Evolutionary conservation across 2,797 vertebrate genomes (phyloP).

Genomic region (Ctenopoma multispine): DNA sequence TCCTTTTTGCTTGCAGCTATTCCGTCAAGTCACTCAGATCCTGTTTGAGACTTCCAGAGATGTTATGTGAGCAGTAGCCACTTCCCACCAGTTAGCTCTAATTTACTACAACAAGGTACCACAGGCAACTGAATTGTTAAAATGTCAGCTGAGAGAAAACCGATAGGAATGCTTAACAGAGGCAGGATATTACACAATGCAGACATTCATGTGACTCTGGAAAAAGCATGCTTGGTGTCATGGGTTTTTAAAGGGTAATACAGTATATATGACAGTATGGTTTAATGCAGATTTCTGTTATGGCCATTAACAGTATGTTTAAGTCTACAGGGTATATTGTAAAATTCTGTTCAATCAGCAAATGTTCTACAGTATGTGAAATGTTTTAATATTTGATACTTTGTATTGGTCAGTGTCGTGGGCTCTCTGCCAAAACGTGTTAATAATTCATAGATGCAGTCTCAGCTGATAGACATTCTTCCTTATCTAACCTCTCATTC

Average conservation of each 20-base stretch:
- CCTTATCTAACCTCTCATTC: conserved; percentile 37
- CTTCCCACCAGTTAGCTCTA: conserved; percentile 74
- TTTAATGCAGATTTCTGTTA: neutral
- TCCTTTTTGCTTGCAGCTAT: conserved; percentile 39
- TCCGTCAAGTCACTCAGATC: conserved; percentile 35
- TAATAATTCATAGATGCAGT: conserved; percentile 16
- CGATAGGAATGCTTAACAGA: conserved; percentile 21
- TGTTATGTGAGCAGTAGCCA: conserved; percentile 41
- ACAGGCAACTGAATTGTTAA: conserved; percentile 48
- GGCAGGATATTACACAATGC: conserved; percentile 68
- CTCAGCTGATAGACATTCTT: conserved; percentile 39
- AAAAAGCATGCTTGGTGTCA: conserved; percentile 52
- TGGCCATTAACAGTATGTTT: neutral
- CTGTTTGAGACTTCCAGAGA: conserved; percentile 39
- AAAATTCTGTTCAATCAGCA: no score
- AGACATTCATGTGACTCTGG: conserved; percentile 70
- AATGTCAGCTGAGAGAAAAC: conserved; percentile 50
- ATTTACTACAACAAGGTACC: conserved; percentile 70
- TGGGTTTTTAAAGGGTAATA: conserved; percentile 38
- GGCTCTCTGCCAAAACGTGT: conserved; percentile 27
- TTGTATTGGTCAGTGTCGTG: conserved; percentile 6
- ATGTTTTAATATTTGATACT: conserved; percentile 3
- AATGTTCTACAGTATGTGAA: neutral
- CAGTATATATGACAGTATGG: neutral
- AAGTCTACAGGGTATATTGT: neutral